Percentiles rank a stretch among this genome's conserved stretches.
Evolutionary conservation across 2,888 invertebrate species (phyloP).

Genomic region (Tenthredo distinguenda): DNA sequence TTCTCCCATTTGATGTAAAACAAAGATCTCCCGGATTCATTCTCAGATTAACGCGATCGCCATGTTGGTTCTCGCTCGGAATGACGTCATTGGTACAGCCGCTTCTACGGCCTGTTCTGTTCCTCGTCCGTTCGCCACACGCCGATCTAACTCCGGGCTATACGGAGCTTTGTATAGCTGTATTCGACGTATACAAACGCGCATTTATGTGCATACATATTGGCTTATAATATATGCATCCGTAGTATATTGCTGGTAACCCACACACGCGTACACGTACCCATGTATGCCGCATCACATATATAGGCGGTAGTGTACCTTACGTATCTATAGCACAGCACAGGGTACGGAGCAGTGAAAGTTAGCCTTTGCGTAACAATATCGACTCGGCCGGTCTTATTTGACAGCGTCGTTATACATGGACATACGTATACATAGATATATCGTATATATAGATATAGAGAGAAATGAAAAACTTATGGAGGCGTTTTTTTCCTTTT

Average conservation of each 20-base stretch:
- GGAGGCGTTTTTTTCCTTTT: not conserved
- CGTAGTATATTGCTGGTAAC: not conserved
- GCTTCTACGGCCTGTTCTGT: conserved; percentile 36
- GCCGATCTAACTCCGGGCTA: not conserved
- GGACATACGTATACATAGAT: not conserved
- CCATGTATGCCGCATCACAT: not conserved
- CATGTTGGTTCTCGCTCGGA: conserved; percentile 61
- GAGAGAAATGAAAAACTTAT: not conserved
- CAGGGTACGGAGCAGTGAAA: conserved; percentile 67
- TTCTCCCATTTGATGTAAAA: not conserved
- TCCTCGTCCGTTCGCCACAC: conserved; percentile 48
- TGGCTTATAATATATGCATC: conserved; percentile 8
- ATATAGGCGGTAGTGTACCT: not conserved
- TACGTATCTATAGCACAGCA: conserved; percentile 7
- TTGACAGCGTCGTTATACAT: conserved; percentile 15
- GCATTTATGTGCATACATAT: not conserved
- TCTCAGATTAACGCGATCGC: conserved; percentile 54
- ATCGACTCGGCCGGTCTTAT: conserved; percentile 61
- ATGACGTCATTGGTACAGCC: conserved; percentile 72
- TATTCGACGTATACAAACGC: not conserved
- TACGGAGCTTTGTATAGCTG: not conserved
- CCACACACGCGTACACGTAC: not conserved
- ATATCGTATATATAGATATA: not conserved
- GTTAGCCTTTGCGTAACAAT: conserved; percentile 74
- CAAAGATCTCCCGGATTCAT: not conserved